Evolutionary conservation across 1,140 invertebrate species (phyloP), one percentile per base, ranked within the genome.

Genomic region (Drosophila pseudoobscura): DNA sequence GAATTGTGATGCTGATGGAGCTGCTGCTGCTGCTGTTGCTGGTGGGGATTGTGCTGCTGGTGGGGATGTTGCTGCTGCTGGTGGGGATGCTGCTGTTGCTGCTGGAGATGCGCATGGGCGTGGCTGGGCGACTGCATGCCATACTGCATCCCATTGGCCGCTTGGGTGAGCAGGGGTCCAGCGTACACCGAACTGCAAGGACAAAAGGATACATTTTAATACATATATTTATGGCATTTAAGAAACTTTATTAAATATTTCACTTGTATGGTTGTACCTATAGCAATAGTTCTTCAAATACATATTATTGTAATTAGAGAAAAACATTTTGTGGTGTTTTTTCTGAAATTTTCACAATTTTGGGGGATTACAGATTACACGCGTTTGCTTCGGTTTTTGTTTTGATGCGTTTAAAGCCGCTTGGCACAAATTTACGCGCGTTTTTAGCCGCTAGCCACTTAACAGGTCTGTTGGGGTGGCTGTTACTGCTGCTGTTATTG

Each of bases 241-340:
- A 43, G 44, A 15, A 29, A 8, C n/a, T 29, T 43, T 20, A 45
- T 31, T 35, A 17, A 11, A 20, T 39, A 31, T 5, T 5, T 41
- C 7, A 20, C 4, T 8, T 11, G 9, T 8, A 22, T 31, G 22
- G 4, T 87, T 26, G 4, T 88, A 91, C 89, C 89, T 85, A 82
- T 91, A 91, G 26, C 89, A 90, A 58, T 91, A 91, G 63, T 88
- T 90, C 51, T 91, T 91, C 50, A 91, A 70, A 52, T 91, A 91
- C 89, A 91, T 91, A 49, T 89, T 91, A 70, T 91, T 91, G 53
- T 89, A 91, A 55, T 91, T 91, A 2, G 89, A 84, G 54, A 90
- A 91, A 58, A 91, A 91, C 89, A 91, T 91, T 22, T 62, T 73
- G 6, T 6, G 46, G 3, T 24, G 17, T 53, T 54, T 31, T 11